A percentile compares a stretch with the other conserved stretches of the same genome.
Evolutionary conservation across 1,140 invertebrate species (phyloP).

Genomic region (Bombyx mandarina): DNA sequence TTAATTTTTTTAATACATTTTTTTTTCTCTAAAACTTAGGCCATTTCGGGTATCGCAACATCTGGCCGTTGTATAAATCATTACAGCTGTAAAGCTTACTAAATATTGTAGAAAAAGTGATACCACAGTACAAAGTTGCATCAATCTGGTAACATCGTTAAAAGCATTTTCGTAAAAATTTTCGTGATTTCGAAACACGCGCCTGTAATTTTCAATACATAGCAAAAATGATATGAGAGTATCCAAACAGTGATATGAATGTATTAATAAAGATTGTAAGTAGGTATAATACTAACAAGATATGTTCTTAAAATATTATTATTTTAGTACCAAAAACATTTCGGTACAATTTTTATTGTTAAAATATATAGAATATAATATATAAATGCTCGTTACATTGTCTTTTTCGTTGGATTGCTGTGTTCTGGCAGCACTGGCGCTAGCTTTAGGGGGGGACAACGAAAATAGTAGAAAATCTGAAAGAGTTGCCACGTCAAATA

Average conservation of each 20-base stretch:
- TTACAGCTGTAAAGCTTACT: constrained; percentile 29
- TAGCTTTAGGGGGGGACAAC: constrained; percentile 19
- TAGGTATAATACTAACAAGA: constrained; percentile 47
- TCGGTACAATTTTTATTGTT: constrained; percentile 45
- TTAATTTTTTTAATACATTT: constrained; percentile 35
- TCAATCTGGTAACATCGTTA: constrained; percentile 8
- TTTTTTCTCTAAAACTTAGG: constrained; percentile 45
- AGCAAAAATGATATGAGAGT: constrained; percentile 66
- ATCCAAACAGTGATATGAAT: constrained; percentile 67
- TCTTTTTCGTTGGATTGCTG: constrained; percentile 56
- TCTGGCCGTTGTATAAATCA: constrained; percentile 9
- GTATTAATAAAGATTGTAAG: constrained; percentile 50
- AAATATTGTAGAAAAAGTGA: constrained; percentile 8
- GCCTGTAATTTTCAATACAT: constrained; percentile 38
- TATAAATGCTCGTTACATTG: constrained; percentile 63
- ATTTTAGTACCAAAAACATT: constrained; percentile 41
- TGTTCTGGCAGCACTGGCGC: constrained; percentile 45
- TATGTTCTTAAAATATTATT: constrained; percentile 64
- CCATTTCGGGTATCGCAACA: constrained; percentile 16
- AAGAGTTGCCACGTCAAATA: constrained; percentile 15
- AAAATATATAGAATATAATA: constrained; percentile 33
- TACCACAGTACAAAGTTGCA: constrained; percentile 10
- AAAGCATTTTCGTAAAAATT: constrained; percentile 11
- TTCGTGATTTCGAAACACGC: constrained; percentile 51
- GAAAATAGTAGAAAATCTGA: constrained; percentile 23